Evolutionary conservation across 2,113 vertebrate genomes (phyloP).

Genomic region (Lepisosteus oculatus): DNA sequence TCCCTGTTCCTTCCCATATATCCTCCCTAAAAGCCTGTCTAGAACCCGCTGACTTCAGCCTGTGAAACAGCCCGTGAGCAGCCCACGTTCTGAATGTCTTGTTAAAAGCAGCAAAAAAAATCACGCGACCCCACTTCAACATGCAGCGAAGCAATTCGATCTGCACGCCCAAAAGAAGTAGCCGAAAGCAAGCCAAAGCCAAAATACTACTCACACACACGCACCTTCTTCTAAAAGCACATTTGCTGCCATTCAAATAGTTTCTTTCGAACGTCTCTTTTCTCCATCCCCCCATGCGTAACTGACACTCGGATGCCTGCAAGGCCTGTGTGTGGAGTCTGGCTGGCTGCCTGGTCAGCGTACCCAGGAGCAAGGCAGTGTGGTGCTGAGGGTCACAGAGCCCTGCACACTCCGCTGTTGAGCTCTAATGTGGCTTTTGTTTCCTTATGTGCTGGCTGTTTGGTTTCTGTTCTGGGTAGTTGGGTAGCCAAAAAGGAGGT

Average conservation of each 20-base stretch:
- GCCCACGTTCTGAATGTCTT: too few relatives aligned
- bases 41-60: constrained; percentile 59
- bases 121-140: too few relatives aligned
- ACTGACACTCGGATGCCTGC: constrained; percentile 5
- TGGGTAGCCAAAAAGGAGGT: not conserved
- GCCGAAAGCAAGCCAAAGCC: too few relatives aligned
- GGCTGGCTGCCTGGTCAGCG: not conserved
- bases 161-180: constrained; percentile 33
- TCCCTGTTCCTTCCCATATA: constrained; percentile 35
- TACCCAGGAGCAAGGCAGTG: not conserved
- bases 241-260: not conserved
- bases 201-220: not conserved
- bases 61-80: not conserved
- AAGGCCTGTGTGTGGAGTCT: not conserved
- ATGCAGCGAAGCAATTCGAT: constrained; percentile 39
- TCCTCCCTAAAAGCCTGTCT: constrained; percentile 44
- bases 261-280: too few relatives aligned
- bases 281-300: not conserved
- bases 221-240: not conserved
- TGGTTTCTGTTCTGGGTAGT: constrained; percentile 9
- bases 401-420: not conserved
- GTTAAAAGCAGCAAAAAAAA: too few relatives aligned
- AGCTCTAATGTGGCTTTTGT: not conserved
- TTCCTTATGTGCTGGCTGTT: constrained; percentile 7
- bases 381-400: not conserved